Evolutionary conservation across 2,888 invertebrate species (phyloP).

Genomic region (Eupeodes luniger): DNA sequence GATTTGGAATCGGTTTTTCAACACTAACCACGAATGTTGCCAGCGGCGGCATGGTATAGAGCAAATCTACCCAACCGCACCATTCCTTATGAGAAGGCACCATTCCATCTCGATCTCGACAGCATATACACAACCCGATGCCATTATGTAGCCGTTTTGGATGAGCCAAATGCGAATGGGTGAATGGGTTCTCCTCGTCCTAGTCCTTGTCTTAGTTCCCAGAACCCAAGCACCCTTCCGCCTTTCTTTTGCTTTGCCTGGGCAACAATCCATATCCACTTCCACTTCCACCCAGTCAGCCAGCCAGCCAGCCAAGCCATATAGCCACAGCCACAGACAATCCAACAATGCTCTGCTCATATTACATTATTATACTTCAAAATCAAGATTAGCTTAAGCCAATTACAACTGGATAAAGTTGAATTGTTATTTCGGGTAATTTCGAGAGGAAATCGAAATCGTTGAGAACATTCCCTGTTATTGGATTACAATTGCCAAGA

Average conservation of each 20-base stretch:
- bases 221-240: neutral
- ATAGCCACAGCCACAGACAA: constrained; percentile 55
- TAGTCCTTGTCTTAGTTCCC: neutral
- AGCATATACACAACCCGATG: constrained; percentile 4
- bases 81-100: neutral
- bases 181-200: constrained; percentile 29
- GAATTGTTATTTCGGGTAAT: constrained; percentile 77
- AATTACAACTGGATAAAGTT: constrained; percentile 76
- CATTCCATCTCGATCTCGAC: neutral
- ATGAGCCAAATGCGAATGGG: constrained; percentile 41
- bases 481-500: constrained; percentile 73
- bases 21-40: constrained; percentile 74
- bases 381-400: constrained; percentile 76
- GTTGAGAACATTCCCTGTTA: constrained; percentile 67
- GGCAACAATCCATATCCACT: constrained; percentile 28
- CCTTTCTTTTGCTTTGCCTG: neutral
- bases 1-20: constrained; percentile 72
- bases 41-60: constrained; percentile 57
- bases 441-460: constrained; percentile 73
- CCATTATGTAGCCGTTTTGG: constrained; percentile 35
- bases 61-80: constrained; percentile 33
- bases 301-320: neutral
- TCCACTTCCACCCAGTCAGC: neutral
- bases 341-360: constrained; percentile 68
- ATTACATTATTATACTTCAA: constrained; percentile 76